Evolutionary conservation across 2,888 invertebrate species (phyloP), one percentile per base, ranked within the genome.

Genomic region (Scelioninae gen. 1): DNA sequence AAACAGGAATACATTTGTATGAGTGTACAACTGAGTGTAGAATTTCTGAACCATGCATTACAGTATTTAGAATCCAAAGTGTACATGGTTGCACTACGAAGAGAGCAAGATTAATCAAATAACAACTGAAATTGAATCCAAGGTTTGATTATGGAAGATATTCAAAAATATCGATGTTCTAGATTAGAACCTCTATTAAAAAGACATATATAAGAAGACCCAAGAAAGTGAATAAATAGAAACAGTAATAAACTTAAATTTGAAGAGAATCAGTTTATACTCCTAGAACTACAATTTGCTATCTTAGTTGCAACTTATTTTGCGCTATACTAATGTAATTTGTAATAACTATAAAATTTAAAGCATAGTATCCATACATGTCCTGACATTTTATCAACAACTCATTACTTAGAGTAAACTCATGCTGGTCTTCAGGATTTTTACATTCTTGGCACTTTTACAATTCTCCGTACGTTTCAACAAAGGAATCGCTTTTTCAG

Each of bases 361-460:
- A 10, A n/a, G 43, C 47, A 8, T 8, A 0, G 4, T 29, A 51
- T 51, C 10, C 51, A 13, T 51, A 13, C 23, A 23, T 16, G 38
- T 51, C 51, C 45, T 29, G 15, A 11, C 45, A 60, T 60, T 72
- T 60, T 51, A 72, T 72, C 51, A 72, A 62, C 58, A 71, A 40
- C 62, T 74, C 62, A 62, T 62, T 72, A 72, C 53, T 53, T 43
- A 38, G 43, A 72, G 71, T 63, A 60, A 62, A 63, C 53, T 29
- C 32, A 13, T 23, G 16, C n/a, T n/a, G 10, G 47, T 31, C 13
- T 62, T 60, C 6, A 8, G n/a, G 15, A 58, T 47, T 53, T 62
- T 51, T 51, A 62, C 13, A 72, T 23, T 63, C 45, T 56, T 75
- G 75, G 62, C 75, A 58, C 65, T 38, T 40, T 66, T 75, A 75